Conservation (phyloP, 2,113 vertebrate species). For the Alaudala cheleensis region DNA sequence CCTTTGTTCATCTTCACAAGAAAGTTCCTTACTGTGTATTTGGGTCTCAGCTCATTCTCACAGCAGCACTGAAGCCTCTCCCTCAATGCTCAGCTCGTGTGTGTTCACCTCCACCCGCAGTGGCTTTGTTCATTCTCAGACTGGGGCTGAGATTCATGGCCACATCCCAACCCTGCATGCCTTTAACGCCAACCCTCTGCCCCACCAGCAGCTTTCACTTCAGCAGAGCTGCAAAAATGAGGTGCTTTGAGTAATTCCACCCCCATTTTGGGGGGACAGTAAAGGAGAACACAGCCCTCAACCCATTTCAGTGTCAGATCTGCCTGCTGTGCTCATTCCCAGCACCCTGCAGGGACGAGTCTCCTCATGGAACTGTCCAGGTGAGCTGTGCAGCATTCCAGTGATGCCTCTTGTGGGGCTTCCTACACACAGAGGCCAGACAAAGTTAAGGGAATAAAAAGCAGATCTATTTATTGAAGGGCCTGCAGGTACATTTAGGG, state of each 20-base stretch:
- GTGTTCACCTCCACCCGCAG: neutral
- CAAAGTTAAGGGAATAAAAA: neutral
- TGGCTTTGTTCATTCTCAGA: fast-evolving
- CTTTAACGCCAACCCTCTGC: neutral
- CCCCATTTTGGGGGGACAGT: neutral
- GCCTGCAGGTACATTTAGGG: neutral
- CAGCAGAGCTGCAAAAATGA: neutral
- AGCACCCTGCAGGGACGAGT: neutral
- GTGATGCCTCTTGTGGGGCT: neutral
- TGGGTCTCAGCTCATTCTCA: neutral
- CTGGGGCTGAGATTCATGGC: fast-evolving
- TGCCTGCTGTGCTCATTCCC: neutral
- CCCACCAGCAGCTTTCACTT: neutral
- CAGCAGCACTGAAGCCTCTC: neutral
- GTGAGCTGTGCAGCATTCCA: neutral
- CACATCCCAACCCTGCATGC: neutral
- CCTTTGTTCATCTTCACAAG: neutral
- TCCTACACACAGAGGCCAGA: neutral
- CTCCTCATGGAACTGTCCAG: neutral
- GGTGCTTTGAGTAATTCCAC: neutral
- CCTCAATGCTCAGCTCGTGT: neutral
- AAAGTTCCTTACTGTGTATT: neutral
- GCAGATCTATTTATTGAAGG: neutral
- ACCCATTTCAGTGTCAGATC: neutral
- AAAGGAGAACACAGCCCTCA: neutral